phyloP scores from a whole-genome alignment of 92 coral and sea anemone species.

The Micromussa lordhowensis region DNA sequence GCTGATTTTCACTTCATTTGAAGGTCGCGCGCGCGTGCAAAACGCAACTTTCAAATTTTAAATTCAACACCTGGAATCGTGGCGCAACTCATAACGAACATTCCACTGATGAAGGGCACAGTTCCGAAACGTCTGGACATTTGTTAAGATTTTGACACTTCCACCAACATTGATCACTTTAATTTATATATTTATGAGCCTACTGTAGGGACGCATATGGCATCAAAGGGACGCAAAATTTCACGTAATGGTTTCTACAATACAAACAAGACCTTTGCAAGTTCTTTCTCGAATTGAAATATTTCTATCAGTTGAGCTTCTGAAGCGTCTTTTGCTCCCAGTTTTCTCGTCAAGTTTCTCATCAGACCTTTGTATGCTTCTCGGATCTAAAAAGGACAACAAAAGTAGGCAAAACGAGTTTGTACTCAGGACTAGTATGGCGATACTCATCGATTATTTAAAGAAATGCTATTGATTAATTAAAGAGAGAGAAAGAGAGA shows the following conservation, averaged over 20 bases:
- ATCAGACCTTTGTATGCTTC: slow-evolving; percentile 72
- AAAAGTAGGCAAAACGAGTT: background rate
- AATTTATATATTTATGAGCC: too few species aligned
- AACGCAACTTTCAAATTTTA: too few species aligned
- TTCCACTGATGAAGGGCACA: too few species aligned
- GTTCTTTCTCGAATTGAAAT: slow-evolving; percentile 71
- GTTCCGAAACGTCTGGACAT: too few species aligned
- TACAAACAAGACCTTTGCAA: slow-evolving; percentile 71
- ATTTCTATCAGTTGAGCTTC: slow-evolving; percentile 59
- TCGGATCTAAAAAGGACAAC: slow-evolving; percentile 54
- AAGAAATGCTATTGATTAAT: background rate
- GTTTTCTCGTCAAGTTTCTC: slow-evolving; percentile 51
- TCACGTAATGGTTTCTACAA: background rate
- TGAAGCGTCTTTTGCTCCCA: slow-evolving; percentile 68
- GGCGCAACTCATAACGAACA: too few species aligned
- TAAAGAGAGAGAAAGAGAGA: background rate
- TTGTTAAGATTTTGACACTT: too few species aligned
- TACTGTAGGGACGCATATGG: too few species aligned
- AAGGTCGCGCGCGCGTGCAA: too few species aligned
- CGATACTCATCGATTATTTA: background rate
- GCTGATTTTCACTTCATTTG: too few species aligned
- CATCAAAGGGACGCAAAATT: too few species aligned
- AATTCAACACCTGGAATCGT: too few species aligned
- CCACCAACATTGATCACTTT: too few species aligned
- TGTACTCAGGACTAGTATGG: background rate